Conservation (phyloP, 1,140 invertebrate species). For the Trissolcus basalis region DNA sequence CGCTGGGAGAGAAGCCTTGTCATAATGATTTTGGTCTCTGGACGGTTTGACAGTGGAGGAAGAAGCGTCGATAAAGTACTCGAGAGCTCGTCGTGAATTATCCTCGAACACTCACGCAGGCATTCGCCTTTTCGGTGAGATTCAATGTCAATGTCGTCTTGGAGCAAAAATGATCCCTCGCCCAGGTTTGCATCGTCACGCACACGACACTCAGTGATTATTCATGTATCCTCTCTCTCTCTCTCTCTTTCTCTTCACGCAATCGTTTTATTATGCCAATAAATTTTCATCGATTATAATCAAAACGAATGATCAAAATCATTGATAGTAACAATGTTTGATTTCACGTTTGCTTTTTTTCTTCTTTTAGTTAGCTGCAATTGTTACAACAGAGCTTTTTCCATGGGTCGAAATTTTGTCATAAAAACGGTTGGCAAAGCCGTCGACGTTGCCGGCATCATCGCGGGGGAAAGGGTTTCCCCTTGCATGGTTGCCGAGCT, state of each 20-base stretch:
- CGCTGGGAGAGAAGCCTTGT: background rate
- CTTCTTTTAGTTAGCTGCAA: too few species aligned
- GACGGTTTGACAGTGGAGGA: too few species aligned
- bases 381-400: conserved; percentile 14
- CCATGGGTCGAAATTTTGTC: conserved; percentile 20
- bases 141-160: conserved; percentile 29
- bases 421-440: conserved; percentile 41
- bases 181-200: background rate
- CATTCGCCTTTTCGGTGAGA: conserved; percentile 13
- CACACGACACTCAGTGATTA: too few species aligned
- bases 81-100: conserved; percentile 1
- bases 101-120: conserved; percentile 8
- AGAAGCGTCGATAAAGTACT: conserved; percentile 10
- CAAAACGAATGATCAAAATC: too few species aligned
- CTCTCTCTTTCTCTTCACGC: too few species aligned
- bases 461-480: conserved; percentile 34
- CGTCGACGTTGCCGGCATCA: conserved; percentile 28
- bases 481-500: conserved; percentile 10
- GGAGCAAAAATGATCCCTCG: background rate
- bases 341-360: too few species aligned
- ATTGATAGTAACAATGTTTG: too few species aligned
- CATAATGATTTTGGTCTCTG: too few species aligned
- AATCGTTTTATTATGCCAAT: too few species aligned
- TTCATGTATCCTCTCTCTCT: too few species aligned
- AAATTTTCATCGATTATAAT: too few species aligned